Percentiles rank a stretch among this genome's conserved stretches.
Conservation (phyloP, 2,888 invertebrate species). For the Camponotus fellah region DNA sequence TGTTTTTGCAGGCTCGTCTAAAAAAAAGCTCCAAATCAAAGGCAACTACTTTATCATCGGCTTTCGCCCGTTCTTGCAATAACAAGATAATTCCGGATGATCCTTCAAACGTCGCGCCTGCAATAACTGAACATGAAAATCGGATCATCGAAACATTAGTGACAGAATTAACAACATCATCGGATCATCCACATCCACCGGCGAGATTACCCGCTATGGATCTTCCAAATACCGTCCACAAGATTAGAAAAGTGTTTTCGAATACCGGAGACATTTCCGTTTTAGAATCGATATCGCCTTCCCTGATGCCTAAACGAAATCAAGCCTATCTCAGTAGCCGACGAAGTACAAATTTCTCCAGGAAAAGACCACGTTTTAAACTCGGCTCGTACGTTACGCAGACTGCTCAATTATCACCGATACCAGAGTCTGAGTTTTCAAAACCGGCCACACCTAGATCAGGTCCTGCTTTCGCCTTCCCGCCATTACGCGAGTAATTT, state of each 20-base stretch:
- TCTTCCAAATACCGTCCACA: conserved; percentile 63
- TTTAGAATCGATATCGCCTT: background rate
- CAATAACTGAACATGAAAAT: conserved; percentile 8
- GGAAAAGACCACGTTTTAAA: conserved; percentile 82
- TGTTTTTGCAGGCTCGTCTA: conserved; percentile 79
- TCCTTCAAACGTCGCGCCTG: background rate
- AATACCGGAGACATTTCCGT: conserved; percentile 20
- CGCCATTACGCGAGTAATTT: conserved; percentile 78
- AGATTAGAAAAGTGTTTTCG: conserved; percentile 19
- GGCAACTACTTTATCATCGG: conserved; percentile 40
- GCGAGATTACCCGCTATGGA: conserved; percentile 78
- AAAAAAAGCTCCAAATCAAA: conserved; percentile 72
- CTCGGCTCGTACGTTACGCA: conserved; percentile 82
- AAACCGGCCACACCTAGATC: conserved; percentile 90
- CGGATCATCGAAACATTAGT: conserved; percentile 15
- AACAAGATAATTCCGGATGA: conserved; percentile 32
- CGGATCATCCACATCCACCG: conserved; percentile 60
- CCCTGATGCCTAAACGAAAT: conserved; percentile 75
- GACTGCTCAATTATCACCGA: conserved; percentile 88
- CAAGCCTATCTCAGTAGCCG: conserved; percentile 81
- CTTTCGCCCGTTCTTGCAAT: conserved; percentile 26
- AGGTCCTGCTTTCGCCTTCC: conserved; percentile 83
- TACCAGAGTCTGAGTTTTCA: conserved; percentile 91
- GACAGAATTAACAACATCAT: conserved; percentile 26
- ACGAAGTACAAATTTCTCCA: conserved; percentile 76